Evolutionary conservation across 2,797 vertebrate genomes (phyloP).

Genomic region (Lacerta bilineata): DNA sequence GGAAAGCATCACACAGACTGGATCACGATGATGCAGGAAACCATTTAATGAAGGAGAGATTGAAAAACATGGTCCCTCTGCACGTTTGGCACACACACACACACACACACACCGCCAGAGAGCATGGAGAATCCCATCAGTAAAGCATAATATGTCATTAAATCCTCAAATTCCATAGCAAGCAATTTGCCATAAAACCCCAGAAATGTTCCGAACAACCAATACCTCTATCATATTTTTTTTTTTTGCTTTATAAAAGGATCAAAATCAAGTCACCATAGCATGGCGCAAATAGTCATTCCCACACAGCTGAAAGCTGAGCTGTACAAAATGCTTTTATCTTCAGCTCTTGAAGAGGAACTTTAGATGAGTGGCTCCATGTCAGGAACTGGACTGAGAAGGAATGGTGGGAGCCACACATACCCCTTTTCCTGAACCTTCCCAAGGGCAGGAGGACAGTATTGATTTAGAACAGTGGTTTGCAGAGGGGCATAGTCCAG

Average conservation of each 20-base stretch:
- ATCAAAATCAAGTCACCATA: constrained; percentile 40
- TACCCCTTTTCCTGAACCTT: too few relatives aligned
- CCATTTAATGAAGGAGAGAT: constrained; percentile 54
- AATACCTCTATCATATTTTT: constrained; percentile 61
- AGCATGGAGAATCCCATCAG: not conserved
- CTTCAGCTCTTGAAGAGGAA: constrained; percentile 49
- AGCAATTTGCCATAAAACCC: constrained; percentile 74
- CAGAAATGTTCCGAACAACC: constrained; percentile 52
- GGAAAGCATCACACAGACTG: constrained; percentile 56
- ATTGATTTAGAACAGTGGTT: too few relatives aligned
- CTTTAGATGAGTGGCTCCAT: not conserved
- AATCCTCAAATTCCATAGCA: constrained; percentile 64
- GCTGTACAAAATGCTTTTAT: constrained; percentile 41
- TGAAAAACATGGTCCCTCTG: constrained; percentile 43
- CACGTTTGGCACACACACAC: too few relatives aligned
- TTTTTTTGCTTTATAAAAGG: constrained; percentile 60
- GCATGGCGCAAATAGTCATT: constrained; percentile 35
- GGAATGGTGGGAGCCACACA: too few relatives aligned
- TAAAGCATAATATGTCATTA: constrained; percentile 66
- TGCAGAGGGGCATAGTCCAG: too few relatives aligned
- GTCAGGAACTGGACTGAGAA: too few relatives aligned
- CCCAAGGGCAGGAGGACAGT: too few relatives aligned
- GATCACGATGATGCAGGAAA: constrained; percentile 10
- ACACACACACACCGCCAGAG: not conserved
- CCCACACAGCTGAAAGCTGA: constrained; percentile 47